These are phyloP conservation scores for Dendrolimus punctatus DNA, from an alignment of 1,140 invertebrate species.

Conservation along the genomic window DNA sequence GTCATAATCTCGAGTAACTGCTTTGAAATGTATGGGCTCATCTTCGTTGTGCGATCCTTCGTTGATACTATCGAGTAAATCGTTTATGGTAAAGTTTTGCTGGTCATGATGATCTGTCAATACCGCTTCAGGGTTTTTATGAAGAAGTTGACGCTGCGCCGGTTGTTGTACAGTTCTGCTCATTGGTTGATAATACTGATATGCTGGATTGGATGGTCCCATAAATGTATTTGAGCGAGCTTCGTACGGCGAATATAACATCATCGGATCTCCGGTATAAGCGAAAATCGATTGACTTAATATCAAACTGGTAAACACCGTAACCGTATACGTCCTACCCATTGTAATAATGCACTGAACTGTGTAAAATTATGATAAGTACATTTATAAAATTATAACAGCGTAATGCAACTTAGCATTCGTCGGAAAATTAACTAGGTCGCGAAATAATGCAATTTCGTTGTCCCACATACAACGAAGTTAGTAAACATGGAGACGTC, in stretches of 20 bases:
- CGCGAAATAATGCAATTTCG: slow-evolving; percentile 11
- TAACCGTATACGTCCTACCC: too few species aligned
- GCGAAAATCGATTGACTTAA: slow-evolving; percentile 4
- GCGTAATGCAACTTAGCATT: slow-evolving; percentile 18
- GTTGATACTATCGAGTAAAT: slow-evolving; percentile 14
- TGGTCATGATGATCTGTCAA: neutral
- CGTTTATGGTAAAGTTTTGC: slow-evolving; percentile 15
- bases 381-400: slow-evolving; percentile 16
- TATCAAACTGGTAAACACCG: neutral
- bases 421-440: slow-evolving; percentile 17
- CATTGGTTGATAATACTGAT: too few species aligned
- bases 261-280: slow-evolving; percentile 13
- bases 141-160: slow-evolving; percentile 4
- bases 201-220: too few species aligned
- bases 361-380: too few species aligned
- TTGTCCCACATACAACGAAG: slow-evolving; percentile 23
- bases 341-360: too few species aligned
- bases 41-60: slow-evolving; percentile 10
- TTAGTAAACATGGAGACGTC: slow-evolving; percentile 36
- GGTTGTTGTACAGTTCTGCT: slow-evolving; percentile 4
- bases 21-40: slow-evolving; percentile 7
- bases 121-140: neutral
- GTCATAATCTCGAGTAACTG: slow-evolving; percentile 12
- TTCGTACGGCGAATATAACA: slow-evolving; percentile 17
- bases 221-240: slow-evolving; percentile 4